These are phyloP conservation scores for Tinamus major DNA, from an alignment of 2,797 vertebrate species.

Conservation along the genomic window DNA sequence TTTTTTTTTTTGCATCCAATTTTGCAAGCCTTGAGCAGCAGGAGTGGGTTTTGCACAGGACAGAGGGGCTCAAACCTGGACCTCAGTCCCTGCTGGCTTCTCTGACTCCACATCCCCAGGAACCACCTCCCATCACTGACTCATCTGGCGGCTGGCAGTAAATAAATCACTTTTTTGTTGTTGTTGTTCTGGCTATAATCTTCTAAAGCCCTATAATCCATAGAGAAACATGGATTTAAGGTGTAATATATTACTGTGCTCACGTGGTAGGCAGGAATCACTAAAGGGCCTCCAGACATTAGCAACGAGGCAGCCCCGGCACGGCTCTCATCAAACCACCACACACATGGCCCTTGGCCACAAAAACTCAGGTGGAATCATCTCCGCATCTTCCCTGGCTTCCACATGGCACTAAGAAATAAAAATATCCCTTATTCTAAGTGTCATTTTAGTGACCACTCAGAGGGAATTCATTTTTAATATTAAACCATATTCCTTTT, in stretches of 20 bases:
- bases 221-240: not conserved
- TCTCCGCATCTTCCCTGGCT: not conserved
- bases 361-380: not conserved
- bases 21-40: not conserved
- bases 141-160: not conserved
- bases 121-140: not conserved
- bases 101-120: not conserved
- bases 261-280: not conserved
- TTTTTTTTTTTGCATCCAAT: not conserved
- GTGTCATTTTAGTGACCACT: not conserved
- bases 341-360: too few species aligned
- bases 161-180: not conserved
- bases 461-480: not conserved
- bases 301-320: accelerated
- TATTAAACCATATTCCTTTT: not conserved
- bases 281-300: not conserved
- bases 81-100: not conserved
- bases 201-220: not conserved
- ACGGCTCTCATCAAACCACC: too few species aligned
- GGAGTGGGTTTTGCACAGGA: not conserved
- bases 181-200: not conserved
- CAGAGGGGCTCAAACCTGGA: not conserved
- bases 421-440: not conserved
- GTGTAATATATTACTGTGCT: not conserved
- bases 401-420: not conserved